A percentile compares a stretch with the other conserved stretches of the same genome.
Conservation (phyloP, 2,797 vertebrate species). For the Macropodus opercularis region DNA sequence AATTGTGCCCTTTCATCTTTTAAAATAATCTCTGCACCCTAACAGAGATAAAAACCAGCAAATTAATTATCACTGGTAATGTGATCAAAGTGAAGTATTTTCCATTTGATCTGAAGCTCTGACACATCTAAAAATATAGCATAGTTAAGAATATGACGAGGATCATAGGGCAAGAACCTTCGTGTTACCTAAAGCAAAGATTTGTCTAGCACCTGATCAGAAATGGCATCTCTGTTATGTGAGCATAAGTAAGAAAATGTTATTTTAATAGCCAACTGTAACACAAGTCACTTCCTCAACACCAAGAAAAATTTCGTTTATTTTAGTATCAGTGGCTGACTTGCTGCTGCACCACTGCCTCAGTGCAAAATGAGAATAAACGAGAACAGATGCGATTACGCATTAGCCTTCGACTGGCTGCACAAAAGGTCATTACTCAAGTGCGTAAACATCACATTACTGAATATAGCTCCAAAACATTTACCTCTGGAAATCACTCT, state of each 20-base stretch:
- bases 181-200: neutral
- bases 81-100: neutral
- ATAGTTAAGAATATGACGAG: neutral
- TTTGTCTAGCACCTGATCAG: neutral
- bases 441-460: constrained; percentile 58
- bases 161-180: neutral
- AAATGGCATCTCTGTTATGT: neutral
- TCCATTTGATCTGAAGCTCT: neutral
- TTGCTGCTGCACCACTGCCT: constrained; percentile 11
- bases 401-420: constrained; percentile 35
- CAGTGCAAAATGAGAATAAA: constrained; percentile 63
- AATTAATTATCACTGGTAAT: constrained; percentile 4
- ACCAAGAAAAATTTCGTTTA: neutral
- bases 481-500: constrained; percentile 18
- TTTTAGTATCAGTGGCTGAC: no score
- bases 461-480: constrained; percentile 32
- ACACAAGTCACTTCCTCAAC: neutral
- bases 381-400: constrained; percentile 59
- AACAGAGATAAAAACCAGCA: neutral
- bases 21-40: neutral
- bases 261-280: neutral
- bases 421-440: constrained; percentile 38
- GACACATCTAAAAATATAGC: neutral
- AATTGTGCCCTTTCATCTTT: neutral
- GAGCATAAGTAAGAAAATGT: neutral